Evolutionary conservation across 2,113 vertebrate genomes (phyloP), one percentile per base, ranked within the genome.

Genomic region (Protomyctophum bolini): DNA sequence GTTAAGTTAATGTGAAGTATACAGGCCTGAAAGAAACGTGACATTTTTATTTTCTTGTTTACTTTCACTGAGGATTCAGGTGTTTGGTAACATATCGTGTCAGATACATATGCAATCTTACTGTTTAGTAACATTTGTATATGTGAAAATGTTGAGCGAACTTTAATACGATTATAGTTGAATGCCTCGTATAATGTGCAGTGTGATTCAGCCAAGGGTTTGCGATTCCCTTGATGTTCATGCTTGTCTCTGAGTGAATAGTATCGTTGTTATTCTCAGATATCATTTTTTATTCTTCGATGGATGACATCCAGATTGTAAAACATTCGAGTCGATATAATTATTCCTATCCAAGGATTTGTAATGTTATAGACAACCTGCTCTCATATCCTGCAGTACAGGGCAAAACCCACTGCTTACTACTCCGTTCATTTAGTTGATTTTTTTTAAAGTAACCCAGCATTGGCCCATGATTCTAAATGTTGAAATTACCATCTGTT

Each of bases 1-100:
- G 54, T 80, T 60, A 76, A 68, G 61, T 81, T 81, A 66, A 79
- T 69, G 76, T 83, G 63, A 75, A 63, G 62, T 72, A 46, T 45
- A 29, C 54, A 57, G 68, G 9, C 9, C 73, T 78, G 57, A 81
- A 57, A 55, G 15, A 57, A 72, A 64, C 21, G 0, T 6, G n/a
- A 47, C 55, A 58, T 77, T 64, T 77, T 63, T 12, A 73, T 76
- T 71, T 67, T 73, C 58, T 74, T 72, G 63, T 77, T 68, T 79
- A 79, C 66, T 48, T 81, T 81, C 46, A 60, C 21, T 74, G 59
- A 65, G 61, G 54, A 63, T 77, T 78, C 66, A 72, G 67, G 51
- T 56, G 15, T 72, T 47, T 75, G 58, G 68, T 66, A 59, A 68
- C 71, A 41, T 41, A 52, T 65, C 10, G 21, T n/a, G 10, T 52